phyloP scores from a whole-genome alignment of 1,140 invertebrate species.

The Vanessa tameamea region DNA sequence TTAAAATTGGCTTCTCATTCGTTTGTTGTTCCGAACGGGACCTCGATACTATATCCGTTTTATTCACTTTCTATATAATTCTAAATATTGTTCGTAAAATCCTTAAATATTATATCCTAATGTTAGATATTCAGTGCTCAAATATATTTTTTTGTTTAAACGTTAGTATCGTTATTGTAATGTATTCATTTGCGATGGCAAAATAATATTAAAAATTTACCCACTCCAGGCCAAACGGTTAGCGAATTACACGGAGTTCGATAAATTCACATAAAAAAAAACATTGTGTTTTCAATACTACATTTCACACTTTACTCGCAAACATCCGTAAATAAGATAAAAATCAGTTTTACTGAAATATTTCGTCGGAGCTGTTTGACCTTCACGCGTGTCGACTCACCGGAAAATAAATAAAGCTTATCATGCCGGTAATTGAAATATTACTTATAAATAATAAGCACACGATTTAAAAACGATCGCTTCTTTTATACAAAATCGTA shows the following conservation, averaged over 20 bases:
- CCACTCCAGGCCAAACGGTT: conserved; percentile 39
- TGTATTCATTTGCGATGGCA: conserved; percentile 38
- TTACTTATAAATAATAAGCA: background rate
- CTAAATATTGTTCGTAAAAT: conserved; percentile 45
- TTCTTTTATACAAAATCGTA: background rate
- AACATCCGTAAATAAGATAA: background rate
- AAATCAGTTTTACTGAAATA: background rate
- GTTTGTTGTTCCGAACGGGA: conserved; percentile 31
- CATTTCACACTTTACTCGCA: background rate
- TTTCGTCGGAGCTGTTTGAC: background rate
- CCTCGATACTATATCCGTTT: conserved; percentile 35
- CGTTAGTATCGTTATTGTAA: conserved; percentile 40
- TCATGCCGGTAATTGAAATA: background rate
- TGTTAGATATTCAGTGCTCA: conserved; percentile 57
- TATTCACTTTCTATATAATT: conserved; percentile 45
- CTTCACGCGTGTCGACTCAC: background rate
- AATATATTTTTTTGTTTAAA: conserved; percentile 48
- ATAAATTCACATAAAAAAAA: conserved; percentile 26
- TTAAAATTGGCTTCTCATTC: conserved; percentile 50
- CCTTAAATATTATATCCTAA: conserved; percentile 44
- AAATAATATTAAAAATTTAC: conserved; percentile 30
- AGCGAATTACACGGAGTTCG: conserved; percentile 39
- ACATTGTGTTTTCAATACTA: conserved; percentile 30
- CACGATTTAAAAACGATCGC: background rate
- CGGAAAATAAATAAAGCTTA: conserved; percentile 1